Evolutionary conservation across 2,113 vertebrate genomes (phyloP).

Genomic region (Thamnaconus septentrionalis): DNA sequence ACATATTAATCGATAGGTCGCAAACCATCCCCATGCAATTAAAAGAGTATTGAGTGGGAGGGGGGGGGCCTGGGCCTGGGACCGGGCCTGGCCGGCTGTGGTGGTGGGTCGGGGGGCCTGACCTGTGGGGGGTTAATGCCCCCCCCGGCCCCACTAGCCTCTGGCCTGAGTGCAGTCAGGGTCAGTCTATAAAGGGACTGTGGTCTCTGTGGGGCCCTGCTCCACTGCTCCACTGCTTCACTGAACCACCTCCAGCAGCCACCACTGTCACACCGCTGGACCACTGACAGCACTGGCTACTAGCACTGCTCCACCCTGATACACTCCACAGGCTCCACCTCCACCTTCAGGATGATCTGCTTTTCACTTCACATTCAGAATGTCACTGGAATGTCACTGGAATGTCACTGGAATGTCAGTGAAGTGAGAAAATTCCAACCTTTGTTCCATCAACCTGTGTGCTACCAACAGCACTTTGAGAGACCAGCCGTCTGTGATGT

Average conservation of each 20-base stretch:
- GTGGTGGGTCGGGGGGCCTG: conserved; percentile 51
- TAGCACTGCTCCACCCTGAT: not conserved
- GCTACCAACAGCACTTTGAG: too few species aligned
- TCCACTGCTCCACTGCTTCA: conserved; percentile 14
- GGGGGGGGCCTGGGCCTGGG: conserved; percentile 45
- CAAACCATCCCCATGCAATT: conserved; percentile 77
- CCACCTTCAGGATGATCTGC: too few species aligned
- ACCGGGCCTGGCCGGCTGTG: conserved; percentile 32
- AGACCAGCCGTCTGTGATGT: too few species aligned
- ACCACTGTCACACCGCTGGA: conserved; percentile 32
- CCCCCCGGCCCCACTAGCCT: conserved; percentile 56
- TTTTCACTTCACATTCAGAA: too few species aligned
- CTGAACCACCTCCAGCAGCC: conserved; percentile 65
- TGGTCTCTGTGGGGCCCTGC: conserved; percentile 60
- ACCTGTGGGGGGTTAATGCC: conserved; percentile 67
- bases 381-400: too few species aligned
- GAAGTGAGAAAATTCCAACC: too few species aligned
- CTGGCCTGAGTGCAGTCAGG: conserved; percentile 51
- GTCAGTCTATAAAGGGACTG: conserved; percentile 75
- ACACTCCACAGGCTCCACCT: too few species aligned
- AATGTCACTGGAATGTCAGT: too few species aligned
- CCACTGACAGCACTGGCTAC: not conserved
- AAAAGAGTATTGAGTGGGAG: conserved; percentile 75
- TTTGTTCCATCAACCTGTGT: too few species aligned
- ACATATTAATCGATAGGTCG: conserved; percentile 77